These are phyloP conservation scores for Diplolepis rosae DNA, from an alignment of 2,888 invertebrate species.

Conservation along the genomic window DNA sequence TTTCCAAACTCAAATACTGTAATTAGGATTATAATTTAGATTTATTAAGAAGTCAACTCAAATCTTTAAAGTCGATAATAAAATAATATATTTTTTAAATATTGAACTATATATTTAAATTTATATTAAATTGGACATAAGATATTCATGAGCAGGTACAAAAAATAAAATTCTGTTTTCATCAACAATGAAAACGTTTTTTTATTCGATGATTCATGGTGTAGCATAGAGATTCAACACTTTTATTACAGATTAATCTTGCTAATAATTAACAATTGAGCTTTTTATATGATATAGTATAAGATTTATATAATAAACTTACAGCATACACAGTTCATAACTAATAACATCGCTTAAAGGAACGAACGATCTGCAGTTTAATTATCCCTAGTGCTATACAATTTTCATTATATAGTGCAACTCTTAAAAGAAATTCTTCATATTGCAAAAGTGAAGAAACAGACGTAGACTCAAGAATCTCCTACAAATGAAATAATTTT, in stretches of 20 bases:
- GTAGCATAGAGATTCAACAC: constrained; percentile 55
- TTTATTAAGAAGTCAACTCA: no score
- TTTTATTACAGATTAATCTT: constrained; percentile 52
- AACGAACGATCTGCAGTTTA: constrained; percentile 29
- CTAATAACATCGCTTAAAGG: constrained; percentile 34
- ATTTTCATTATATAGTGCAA: constrained; percentile 3
- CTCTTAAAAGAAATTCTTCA: neutral
- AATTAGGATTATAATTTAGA: no score
- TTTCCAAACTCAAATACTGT: no score
- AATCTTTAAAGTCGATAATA: no score
- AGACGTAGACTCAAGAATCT: neutral
- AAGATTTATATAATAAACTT: constrained; percentile 45
- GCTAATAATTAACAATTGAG: constrained; percentile 56
- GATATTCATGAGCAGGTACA: no score
- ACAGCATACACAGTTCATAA: constrained; percentile 40
- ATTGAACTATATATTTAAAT: no score
- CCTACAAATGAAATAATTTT: neutral
- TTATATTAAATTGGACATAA: no score
- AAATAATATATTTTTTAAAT: no score
- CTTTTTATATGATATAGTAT: constrained; percentile 48
- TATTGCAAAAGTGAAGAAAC: neutral
- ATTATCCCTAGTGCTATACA: constrained; percentile 22
- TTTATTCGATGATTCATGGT: constrained; percentile 53
- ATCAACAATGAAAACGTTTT: constrained; percentile 55
- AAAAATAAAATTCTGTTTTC: no score